Conservation (phyloP, 2,888 invertebrate species). For the Cordilura impudica region DNA sequence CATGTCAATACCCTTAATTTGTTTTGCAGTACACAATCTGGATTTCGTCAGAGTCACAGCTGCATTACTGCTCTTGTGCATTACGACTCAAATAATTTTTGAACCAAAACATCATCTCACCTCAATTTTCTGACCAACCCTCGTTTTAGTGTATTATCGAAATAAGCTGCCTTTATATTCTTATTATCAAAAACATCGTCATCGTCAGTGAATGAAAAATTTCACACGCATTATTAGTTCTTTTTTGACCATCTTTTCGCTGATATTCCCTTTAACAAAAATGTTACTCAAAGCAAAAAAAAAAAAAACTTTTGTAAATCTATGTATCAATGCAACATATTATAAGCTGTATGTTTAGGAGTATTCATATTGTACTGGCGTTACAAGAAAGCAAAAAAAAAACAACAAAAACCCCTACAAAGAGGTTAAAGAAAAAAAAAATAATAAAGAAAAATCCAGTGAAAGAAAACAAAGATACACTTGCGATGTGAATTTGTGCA, state of each 20-base stretch:
- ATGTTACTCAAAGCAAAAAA: constrained; percentile 28
- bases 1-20: no score
- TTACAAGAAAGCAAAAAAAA: constrained; percentile 51
- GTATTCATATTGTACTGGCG: constrained; percentile 53
- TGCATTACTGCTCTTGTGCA: no score
- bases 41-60: no score
- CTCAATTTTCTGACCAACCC: constrained; percentile 2
- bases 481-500: constrained; percentile 49
- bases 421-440: constrained; percentile 14
- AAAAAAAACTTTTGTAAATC: constrained; percentile 15
- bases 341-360: neutral
- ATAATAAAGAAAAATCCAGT: constrained; percentile 1
- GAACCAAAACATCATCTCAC: no score
- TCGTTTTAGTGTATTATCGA: constrained; percentile 28
- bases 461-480: constrained; percentile 51
- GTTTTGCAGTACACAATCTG: no score
- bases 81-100: no score
- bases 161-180: constrained; percentile 33
- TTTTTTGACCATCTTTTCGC: constrained; percentile 5
- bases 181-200: constrained; percentile 29
- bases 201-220: constrained; percentile 54
- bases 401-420: constrained; percentile 35
- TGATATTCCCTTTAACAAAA: constrained; percentile 36
- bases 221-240: constrained; percentile 62
- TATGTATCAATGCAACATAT: constrained; percentile 54